phyloP scores from a whole-genome alignment of 2,113 vertebrate genomes.

The Triplophysa siluroides region DNA sequence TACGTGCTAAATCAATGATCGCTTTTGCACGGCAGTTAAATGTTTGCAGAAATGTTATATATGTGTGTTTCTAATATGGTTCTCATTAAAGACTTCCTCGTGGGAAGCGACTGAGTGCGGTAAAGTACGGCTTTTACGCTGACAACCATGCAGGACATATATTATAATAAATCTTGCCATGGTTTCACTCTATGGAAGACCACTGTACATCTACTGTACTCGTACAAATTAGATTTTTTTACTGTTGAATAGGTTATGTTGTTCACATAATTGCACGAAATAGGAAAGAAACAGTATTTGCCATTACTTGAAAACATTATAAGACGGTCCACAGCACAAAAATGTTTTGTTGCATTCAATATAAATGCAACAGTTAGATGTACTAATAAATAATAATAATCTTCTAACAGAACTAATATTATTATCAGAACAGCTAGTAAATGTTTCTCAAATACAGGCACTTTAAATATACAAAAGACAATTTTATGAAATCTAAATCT shows the following conservation, averaged over 20 bases:
- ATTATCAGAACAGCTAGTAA: too few species aligned
- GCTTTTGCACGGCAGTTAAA: constrained; percentile 34
- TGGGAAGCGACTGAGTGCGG: not conserved
- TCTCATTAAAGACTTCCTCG: constrained; percentile 33
- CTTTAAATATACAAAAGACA: too few species aligned
- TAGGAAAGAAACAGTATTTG: not conserved
- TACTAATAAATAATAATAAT: not conserved
- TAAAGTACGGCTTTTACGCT: constrained; percentile 9
- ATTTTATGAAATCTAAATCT: too few species aligned
- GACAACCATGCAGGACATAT: not conserved
- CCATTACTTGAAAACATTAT: too few species aligned
- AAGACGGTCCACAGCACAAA: too few species aligned
- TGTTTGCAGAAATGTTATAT: constrained; percentile 46
- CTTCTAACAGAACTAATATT: not conserved
- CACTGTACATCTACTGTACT: too few species aligned
- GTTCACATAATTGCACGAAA: not conserved
- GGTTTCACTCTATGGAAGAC: not conserved
- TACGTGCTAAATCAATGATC: constrained; percentile 38
- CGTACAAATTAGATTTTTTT: not conserved
- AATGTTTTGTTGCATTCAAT: not conserved
- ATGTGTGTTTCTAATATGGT: constrained; percentile 46
- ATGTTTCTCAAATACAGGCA: too few species aligned
- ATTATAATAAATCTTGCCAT: not conserved
- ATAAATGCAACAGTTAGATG: not conserved
- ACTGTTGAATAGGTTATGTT: not conserved